Conservation (phyloP, 53 echinoderm and acorn worm species). For the Apostichopus leukothele region DNA sequence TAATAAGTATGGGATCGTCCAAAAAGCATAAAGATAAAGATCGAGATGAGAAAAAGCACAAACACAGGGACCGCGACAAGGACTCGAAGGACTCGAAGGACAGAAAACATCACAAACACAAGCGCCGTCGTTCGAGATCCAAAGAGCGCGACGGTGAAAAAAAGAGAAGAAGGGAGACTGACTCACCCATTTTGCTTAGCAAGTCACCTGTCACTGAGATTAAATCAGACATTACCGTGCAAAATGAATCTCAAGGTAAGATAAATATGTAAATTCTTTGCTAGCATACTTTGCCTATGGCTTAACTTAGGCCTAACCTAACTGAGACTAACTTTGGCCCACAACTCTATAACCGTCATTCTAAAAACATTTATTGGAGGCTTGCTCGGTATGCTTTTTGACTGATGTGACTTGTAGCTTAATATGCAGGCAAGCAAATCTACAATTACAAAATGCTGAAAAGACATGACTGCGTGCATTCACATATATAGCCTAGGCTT, state of each 20-base stretch:
- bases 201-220: neutral
- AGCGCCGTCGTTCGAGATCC: constrained; percentile 25
- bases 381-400: too few relatives aligned
- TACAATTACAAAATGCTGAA: too few relatives aligned
- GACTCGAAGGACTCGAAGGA: neutral
- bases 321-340: too few relatives aligned
- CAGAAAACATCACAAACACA: constrained; percentile 41
- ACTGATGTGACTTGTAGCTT: too few relatives aligned
- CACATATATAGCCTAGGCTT: too few relatives aligned
- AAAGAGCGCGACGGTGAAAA: constrained; percentile 17
- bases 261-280: too few relatives aligned
- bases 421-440: too few relatives aligned
- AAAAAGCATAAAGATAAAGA: constrained; percentile 44
- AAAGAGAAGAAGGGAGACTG: constrained; percentile 17
- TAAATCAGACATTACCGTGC: neutral
- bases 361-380: too few relatives aligned
- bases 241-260: neutral
- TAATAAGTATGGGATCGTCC: constrained; percentile 17
- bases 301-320: too few relatives aligned
- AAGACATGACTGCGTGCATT: too few relatives aligned
- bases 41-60: constrained; percentile 40
- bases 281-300: too few relatives aligned
- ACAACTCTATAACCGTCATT: too few relatives aligned
- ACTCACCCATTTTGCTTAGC: constrained; percentile 9
- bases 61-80: constrained; percentile 31